These are phyloP conservation scores for Limnephilus rhombicus DNA, from an alignment of 2,888 invertebrate species.

Conservation along the genomic window DNA sequence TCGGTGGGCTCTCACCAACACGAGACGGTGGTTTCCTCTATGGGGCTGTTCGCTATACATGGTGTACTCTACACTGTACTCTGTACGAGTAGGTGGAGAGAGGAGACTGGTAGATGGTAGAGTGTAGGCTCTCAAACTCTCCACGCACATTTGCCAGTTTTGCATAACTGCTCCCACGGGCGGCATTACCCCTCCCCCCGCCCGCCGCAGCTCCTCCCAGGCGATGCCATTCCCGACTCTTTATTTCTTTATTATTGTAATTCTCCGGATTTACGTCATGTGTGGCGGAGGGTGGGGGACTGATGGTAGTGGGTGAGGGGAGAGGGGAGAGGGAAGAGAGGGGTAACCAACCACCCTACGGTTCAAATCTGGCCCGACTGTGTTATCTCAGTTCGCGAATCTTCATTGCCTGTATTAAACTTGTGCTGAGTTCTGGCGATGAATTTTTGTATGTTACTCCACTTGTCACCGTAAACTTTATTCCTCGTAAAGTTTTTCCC, in stretches of 20 bases:
- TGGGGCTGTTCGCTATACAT: too few species aligned
- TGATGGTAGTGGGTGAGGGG: too few species aligned
- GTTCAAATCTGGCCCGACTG: not conserved
- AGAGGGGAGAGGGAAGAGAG: not conserved
- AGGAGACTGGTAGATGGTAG: not conserved
- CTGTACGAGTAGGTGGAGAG: too few species aligned
- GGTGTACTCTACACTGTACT: not conserved
- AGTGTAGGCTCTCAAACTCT: not conserved
- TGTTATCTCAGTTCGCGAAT: conserved; percentile 3
- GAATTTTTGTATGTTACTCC: not conserved
- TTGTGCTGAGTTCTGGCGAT: not conserved
- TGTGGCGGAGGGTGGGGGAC: conserved; percentile 40
- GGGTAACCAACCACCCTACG: not conserved
- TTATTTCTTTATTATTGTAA: conserved; percentile 70
- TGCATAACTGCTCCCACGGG: conserved; percentile 74
- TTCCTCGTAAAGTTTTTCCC: not conserved
- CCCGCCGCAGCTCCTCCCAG: conserved; percentile 65
- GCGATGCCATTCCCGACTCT: conserved; percentile 65
- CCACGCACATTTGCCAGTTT: conserved; percentile 70
- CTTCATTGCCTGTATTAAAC: conserved; percentile 5
- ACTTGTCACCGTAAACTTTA: conserved; percentile 13
- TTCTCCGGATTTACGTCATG: conserved; percentile 66
- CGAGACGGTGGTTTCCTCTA: too few species aligned
- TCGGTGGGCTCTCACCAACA: not conserved
- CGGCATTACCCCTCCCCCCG: conserved; percentile 69